Conservation (phyloP, 2,797 vertebrate genomes). For the Microtus obscurus region DNA sequence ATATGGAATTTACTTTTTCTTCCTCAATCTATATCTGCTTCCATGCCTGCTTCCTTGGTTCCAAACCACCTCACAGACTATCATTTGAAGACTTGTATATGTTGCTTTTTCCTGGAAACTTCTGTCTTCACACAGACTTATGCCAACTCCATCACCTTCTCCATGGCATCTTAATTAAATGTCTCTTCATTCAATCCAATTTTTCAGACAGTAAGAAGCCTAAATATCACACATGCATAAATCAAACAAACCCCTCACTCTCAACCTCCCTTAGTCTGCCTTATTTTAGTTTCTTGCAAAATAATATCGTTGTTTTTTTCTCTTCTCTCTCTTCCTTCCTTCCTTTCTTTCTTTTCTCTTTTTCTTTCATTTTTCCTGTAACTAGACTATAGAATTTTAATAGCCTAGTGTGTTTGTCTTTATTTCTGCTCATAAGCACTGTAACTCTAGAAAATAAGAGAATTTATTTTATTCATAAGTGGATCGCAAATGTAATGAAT, state of each 20-base stretch:
- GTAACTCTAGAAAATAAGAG: background rate
- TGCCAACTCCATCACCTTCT: background rate
- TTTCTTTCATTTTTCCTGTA: background rate
- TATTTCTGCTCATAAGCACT: background rate
- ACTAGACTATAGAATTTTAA: background rate
- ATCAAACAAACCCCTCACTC: background rate
- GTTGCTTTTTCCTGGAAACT: background rate
- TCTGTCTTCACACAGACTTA: background rate
- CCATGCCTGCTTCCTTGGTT: background rate
- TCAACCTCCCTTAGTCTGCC: background rate
- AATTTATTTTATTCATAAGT: background rate
- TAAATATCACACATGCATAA: background rate
- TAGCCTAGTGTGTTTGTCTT: background rate
- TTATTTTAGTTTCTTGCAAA: background rate
- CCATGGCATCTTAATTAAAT: conserved; percentile 8
- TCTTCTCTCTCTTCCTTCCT: too few relatives aligned
- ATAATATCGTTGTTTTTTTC: background rate
- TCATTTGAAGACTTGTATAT: background rate
- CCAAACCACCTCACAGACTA: background rate
- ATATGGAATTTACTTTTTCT: background rate
- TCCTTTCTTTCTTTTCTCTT: too few relatives aligned
- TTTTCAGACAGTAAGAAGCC: background rate
- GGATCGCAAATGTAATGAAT: background rate
- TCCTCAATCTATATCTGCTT: background rate
- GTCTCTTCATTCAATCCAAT: background rate